phyloP scores from a whole-genome alignment of 2,797 vertebrate genomes.

The Sebastes dallii region DNA sequence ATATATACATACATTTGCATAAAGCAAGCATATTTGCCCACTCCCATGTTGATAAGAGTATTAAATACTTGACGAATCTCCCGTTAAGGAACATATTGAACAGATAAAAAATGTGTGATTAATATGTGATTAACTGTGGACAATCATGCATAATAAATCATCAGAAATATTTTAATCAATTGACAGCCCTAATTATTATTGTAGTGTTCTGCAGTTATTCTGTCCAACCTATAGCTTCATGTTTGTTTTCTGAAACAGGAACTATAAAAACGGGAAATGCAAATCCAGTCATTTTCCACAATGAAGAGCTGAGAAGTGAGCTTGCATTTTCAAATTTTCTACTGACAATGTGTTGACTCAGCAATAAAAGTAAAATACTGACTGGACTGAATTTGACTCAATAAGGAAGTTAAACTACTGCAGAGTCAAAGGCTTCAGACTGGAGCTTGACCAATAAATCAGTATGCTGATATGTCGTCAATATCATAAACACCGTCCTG shows the following conservation, averaged over 20 bases:
- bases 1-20: too few species aligned
- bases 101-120: too few species aligned
- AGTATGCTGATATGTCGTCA: neutral
- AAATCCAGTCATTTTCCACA: neutral
- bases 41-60: too few species aligned
- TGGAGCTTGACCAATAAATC: neutral
- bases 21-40: too few species aligned
- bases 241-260: neutral
- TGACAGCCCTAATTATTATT: neutral
- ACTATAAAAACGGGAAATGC: neutral
- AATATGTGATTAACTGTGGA: too few species aligned
- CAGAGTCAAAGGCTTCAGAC: neutral
- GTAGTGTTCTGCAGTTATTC: neutral
- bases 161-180: too few species aligned
- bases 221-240: neutral
- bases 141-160: too few species aligned
- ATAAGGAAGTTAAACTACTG: neutral
- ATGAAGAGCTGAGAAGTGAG: neutral
- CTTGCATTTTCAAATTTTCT: neutral
- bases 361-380: neutral
- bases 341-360: neutral
- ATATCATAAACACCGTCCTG: neutral
- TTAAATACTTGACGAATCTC: too few species aligned
- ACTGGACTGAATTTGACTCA: neutral
- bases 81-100: too few species aligned